These are phyloP conservation scores for Ciconia nigra DNA, from an alignment of 2,797 vertebrate species.

Conservation along the genomic window DNA sequence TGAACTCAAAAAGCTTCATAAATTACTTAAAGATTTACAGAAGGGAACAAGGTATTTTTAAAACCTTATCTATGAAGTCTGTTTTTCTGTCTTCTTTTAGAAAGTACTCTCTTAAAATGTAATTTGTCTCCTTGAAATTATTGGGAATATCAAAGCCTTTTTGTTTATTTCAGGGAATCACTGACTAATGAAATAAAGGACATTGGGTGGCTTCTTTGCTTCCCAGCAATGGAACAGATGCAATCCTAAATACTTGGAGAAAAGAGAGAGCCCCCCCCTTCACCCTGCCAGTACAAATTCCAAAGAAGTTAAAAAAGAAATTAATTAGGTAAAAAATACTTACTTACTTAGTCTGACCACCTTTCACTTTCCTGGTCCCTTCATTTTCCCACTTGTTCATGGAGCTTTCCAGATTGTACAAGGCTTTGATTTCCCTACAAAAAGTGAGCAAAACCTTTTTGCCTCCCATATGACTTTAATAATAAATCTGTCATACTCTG, in stretches of 20 bases:
- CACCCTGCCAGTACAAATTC: not conserved
- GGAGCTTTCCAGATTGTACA: not conserved
- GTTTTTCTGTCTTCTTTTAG: conserved; percentile 6
- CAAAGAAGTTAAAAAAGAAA: not conserved
- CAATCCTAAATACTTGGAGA: not conserved
- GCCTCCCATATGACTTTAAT: not conserved
- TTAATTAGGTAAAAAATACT: not conserved
- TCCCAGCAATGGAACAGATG: not conserved
- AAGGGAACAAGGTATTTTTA: conserved; percentile 23
- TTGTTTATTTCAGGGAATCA: not conserved
- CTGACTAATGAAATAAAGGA: not conserved
- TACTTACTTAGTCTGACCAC: not conserved
- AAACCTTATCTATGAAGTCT: not conserved
- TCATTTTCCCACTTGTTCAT: not conserved
- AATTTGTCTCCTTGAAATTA: not conserved
- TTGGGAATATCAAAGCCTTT: not conserved
- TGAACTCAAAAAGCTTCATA: conserved; percentile 22
- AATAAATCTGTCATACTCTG: not conserved
- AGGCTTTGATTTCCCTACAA: not conserved
- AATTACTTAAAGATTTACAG: conserved; percentile 22
- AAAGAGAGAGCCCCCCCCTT: not conserved
- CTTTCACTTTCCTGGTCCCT: not conserved
- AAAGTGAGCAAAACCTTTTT: conserved; percentile 1
- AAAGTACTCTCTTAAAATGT: not conserved
- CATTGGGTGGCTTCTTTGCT: not conserved